Percentiles rank a stretch among this genome's conserved stretches.
phyloP scores from a whole-genome alignment of 2,113 vertebrate species.

The Pygoscelis antarcticus region DNA sequence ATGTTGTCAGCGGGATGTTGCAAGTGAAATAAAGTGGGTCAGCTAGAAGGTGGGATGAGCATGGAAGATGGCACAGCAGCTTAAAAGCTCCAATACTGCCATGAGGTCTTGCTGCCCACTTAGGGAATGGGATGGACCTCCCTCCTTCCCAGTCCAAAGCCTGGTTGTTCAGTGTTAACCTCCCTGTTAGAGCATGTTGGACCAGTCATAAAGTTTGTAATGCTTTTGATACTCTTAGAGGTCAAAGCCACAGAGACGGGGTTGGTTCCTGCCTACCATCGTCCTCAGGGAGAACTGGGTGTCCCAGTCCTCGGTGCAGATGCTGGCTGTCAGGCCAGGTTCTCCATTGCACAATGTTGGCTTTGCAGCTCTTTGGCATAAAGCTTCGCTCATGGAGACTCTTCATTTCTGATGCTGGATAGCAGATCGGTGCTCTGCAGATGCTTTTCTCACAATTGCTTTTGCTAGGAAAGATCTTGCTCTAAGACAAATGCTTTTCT shows the following conservation, averaged over 20 bases:
- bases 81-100: not conserved
- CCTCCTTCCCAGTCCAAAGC: not conserved
- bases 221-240: not conserved
- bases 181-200: not conserved
- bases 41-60: not conserved
- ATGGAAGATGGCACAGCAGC: not conserved
- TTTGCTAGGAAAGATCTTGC: not conserved
- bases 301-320: not conserved
- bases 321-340: not conserved
- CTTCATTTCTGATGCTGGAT: not conserved
- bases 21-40: not conserved
- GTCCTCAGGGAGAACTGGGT: accelerated
- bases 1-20: not conserved
- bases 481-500: not conserved
- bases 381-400: accelerated
- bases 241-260: not conserved
- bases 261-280: not conserved
- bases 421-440: accelerated
- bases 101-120: accelerated
- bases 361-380: not conserved
- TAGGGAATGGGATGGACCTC: not conserved
- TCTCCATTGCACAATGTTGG: accelerated
- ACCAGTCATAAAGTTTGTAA: not conserved
- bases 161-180: not conserved
- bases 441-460: not conserved